Conservation (phyloP, 1,140 invertebrate species). For the Hyphantria cunea region DNA sequence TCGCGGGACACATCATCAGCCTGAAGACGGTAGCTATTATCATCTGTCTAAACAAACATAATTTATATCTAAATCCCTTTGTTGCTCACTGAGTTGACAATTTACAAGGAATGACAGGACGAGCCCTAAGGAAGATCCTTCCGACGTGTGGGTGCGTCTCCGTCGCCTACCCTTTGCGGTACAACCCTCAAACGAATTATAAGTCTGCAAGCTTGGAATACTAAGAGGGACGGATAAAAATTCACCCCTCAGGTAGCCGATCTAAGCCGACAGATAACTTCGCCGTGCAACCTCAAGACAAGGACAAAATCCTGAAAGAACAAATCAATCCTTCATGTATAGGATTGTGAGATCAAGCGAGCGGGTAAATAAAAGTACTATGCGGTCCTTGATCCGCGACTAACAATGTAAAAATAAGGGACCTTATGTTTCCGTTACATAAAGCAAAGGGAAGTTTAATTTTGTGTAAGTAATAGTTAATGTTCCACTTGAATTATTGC, state of each 20-base stretch:
- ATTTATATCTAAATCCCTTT: not conserved
- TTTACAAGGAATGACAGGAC: constrained; percentile 39
- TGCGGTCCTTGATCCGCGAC: constrained; percentile 46
- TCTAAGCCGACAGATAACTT: constrained; percentile 62
- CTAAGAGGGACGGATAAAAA: constrained; percentile 61
- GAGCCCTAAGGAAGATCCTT: constrained; percentile 36
- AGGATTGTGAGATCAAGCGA: constrained; percentile 52
- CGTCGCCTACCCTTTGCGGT: constrained; percentile 49
- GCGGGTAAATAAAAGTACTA: constrained; percentile 49
- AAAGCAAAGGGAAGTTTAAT: constrained; percentile 28
- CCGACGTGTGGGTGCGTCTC: constrained; percentile 42
- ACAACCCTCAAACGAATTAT: constrained; percentile 60
- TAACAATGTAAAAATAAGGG: constrained; percentile 49
- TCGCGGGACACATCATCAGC: not conserved
- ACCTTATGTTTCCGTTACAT: constrained; percentile 34
- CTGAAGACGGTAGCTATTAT: not conserved
- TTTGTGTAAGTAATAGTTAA: constrained; percentile 15
- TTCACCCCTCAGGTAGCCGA: constrained; percentile 62
- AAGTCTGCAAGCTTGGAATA: constrained; percentile 60
- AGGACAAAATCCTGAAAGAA: constrained; percentile 51
- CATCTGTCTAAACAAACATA: not conserved
- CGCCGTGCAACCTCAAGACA: constrained; percentile 44
- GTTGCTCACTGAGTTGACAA: constrained; percentile 19
- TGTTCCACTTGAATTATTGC: not conserved
- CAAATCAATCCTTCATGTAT: constrained; percentile 53